Conservation (phyloP, 2,797 vertebrate genomes). For the Rhabdomys pumilio region DNA sequence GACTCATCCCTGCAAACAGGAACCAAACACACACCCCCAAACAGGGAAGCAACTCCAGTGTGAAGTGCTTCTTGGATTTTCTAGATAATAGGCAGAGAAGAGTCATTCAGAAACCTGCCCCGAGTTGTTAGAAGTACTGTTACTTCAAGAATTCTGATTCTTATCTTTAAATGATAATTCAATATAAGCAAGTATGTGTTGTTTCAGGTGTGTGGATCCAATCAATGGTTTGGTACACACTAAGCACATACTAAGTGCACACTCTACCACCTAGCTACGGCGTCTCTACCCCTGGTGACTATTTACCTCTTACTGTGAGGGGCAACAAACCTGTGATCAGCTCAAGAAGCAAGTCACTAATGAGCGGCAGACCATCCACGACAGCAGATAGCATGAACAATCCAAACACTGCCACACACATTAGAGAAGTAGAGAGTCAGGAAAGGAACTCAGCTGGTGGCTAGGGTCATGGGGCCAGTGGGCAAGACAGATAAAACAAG, state of each 20-base stretch:
- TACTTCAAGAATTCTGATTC: conserved; percentile 32
- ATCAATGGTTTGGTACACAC: not conserved
- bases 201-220: not conserved
- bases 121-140: not conserved
- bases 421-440: not conserved
- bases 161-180: conserved; percentile 41
- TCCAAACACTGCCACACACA: not conserved
- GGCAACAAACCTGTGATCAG: not conserved
- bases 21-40: not conserved
- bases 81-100: not conserved
- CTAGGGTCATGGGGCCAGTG: not conserved
- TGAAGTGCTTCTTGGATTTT: not conserved
- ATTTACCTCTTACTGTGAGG: conserved; percentile 40
- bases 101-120: not conserved
- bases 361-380: not conserved
- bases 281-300: not conserved
- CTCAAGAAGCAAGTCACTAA: not conserved
- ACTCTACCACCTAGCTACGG: not conserved
- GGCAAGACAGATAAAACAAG: not conserved
- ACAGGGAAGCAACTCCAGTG: not conserved
- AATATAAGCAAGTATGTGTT: not conserved
- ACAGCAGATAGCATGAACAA: not conserved
- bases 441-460: not conserved
- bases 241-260: not conserved
- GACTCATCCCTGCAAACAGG: not conserved